A percentile compares a stretch with the other conserved stretches of the same genome.
These are phyloP conservation scores for Epizoanthus stellaris DNA, from an alignment of 92 coral and sea anemone genomes.

Conservation along the genomic window DNA sequence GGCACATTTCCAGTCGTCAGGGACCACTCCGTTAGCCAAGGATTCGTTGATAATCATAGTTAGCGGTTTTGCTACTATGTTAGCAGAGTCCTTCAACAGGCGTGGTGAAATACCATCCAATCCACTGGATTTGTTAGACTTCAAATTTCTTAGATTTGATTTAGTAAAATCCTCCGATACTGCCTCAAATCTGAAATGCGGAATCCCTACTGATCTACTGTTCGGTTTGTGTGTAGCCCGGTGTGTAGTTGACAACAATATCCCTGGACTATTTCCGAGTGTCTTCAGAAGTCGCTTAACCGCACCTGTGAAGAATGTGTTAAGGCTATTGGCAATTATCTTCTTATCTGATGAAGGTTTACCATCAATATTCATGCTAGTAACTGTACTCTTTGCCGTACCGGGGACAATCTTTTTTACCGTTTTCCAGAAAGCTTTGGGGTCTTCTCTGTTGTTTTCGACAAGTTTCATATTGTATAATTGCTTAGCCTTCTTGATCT, in stretches of 20 bases:
- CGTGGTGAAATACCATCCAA: not conserved
- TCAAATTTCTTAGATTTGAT: no score
- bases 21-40: no score
- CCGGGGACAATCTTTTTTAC: conserved; percentile 40
- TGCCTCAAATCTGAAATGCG: not conserved
- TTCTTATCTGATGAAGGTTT: conserved; percentile 14
- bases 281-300: conserved; percentile 19
- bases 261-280: no score
- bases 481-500: conserved; percentile 40
- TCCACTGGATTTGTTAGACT: no score
- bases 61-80: not conserved
- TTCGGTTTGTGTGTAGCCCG: not conserved
- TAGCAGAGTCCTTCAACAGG: not conserved
- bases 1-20: no score
- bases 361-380: conserved; percentile 13
- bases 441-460: conserved; percentile 24
- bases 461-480: conserved; percentile 42
- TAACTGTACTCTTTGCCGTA: not conserved
- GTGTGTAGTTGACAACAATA: no score
- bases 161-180: no score
- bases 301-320: conserved; percentile 8
- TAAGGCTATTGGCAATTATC: conserved; percentile 10
- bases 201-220: not conserved
- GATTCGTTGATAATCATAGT: no score
- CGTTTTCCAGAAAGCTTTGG: conserved; percentile 47